Base-by-base conservation (phyloP, 2,113 vertebrate species). In the Neomonachus schauinslandi region DNA sequence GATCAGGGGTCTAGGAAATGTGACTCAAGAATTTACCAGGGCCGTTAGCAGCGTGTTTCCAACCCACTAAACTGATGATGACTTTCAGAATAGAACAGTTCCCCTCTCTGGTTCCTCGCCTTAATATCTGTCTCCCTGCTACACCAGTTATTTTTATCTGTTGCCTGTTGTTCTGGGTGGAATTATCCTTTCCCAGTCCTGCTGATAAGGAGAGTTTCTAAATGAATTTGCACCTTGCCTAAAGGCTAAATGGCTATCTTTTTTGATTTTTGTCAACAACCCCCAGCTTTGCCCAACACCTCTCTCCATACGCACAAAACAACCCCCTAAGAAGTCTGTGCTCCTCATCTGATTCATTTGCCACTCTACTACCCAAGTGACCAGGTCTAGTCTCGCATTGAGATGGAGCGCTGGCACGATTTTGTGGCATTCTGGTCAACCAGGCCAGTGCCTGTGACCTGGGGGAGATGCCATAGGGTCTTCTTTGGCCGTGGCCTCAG, bases 111-210 rank as follows among this genome's bases (percentile, higher is more conserved):
- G 69, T 39, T 18, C 71, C 72, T 80, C 11, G 3, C 93, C 84
- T 28, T n/a, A 18, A 31, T 77, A 4, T 28, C 97, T 31, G 0
- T 94, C 97, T 61, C 84, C 15, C 1, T 8, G 82, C 97, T 89
- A 82, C 86, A 55, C 89, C 4, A 81, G 96, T 65, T 97, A 95
- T 96, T 98, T 98, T 97, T 97, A 84, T 97, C 98, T 95, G 5
- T 76, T 95, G 57, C 61, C 28, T 89, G 39, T 98, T 97, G 96
- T 98, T 97, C 95, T 59, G 26, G 0, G 36, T 65, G 59, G 97
- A 97, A 98, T 97, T 84, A 59, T 95, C 96, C 95, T 71, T 87
- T 85, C 95, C 95, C 39, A 46, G 94, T 57, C 80, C 95, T 89
- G 71, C 76, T 61, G 97, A 98, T 91, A 95, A 96, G 79, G 72